Percentiles rank a stretch among this genome's conserved stretches.
phyloP scores from a whole-genome alignment of 1,140 invertebrate species.

The Drosophila athabasca region DNA sequence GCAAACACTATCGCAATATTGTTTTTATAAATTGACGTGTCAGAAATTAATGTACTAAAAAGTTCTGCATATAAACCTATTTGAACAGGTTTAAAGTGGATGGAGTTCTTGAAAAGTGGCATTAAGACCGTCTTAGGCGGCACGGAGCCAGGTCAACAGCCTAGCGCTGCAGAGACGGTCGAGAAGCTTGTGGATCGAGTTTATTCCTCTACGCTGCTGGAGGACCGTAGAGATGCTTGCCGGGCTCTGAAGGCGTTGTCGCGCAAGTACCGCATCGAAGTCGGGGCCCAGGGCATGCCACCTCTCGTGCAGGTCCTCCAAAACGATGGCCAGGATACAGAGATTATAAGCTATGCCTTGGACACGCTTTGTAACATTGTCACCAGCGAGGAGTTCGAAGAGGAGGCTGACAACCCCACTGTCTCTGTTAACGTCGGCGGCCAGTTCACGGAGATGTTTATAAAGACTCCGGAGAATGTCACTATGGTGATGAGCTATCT shows the following conservation, averaged over 20 bases:
- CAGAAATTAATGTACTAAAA: conserved; percentile 1
- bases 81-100: conserved; percentile 72
- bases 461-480: conserved; percentile 95
- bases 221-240: conserved; percentile 98
- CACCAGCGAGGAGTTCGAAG: conserved; percentile 91
- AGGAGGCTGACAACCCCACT: conserved; percentile 88
- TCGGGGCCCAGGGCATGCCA: conserved; percentile 97
- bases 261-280: conserved; percentile 96
- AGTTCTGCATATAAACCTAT: neutral
- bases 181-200: conserved; percentile 96
- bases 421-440: conserved; percentile 90
- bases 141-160: conserved; percentile 89
- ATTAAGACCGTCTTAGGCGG: conserved; percentile 95
- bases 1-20: too few relatives aligned
- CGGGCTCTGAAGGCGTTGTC: conserved; percentile 97
- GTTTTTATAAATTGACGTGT: conserved; percentile 15
- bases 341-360: conserved; percentile 95
- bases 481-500: conserved; percentile 92
- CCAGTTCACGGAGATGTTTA: conserved; percentile 99
- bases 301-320: conserved; percentile 90
- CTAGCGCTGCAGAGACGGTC: conserved; percentile 94
- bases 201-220: conserved; percentile 94
- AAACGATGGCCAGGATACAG: conserved; percentile 93
- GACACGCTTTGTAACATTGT: conserved; percentile 97
- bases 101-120: conserved; percentile 95